These are phyloP conservation scores for Lagocephalus sceleratus DNA, from an alignment of 2,797 vertebrate genomes.

Conservation along the genomic window DNA sequence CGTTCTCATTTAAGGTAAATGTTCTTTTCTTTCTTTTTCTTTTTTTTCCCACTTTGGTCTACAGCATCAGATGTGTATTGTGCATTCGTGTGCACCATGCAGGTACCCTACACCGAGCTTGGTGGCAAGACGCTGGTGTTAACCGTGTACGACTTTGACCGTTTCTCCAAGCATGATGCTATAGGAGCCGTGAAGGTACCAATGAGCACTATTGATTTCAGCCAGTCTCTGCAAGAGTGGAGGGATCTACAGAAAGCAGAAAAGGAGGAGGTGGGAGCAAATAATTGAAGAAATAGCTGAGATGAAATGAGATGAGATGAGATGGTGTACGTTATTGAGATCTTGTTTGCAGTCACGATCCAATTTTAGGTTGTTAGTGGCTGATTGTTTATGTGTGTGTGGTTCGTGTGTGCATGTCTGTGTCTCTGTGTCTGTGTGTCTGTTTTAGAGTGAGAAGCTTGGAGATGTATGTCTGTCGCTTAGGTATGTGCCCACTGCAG, in stretches of 20 bases:
- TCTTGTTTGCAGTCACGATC: too few relatives aligned
- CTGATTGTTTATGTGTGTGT: too few relatives aligned
- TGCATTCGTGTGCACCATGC: constrained; percentile 6
- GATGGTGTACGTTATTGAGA: too few relatives aligned
- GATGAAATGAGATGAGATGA: too few relatives aligned
- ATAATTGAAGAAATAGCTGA: too few relatives aligned
- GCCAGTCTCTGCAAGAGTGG: constrained; percentile 95
- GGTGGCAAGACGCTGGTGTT: constrained; percentile 95
- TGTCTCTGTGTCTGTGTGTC: too few relatives aligned
- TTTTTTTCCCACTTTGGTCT: background rate
- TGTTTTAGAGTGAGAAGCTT: constrained; percentile 86
- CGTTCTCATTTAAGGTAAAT: constrained; percentile 92
- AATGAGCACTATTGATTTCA: constrained; percentile 96
- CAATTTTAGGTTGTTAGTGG: too few relatives aligned
- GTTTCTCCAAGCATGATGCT: constrained; percentile 97
- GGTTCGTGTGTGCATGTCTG: too few relatives aligned
- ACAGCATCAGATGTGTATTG: background rate
- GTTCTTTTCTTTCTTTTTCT: background rate
- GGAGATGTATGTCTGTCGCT: constrained; percentile 98
- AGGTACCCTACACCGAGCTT: constrained; percentile 92
- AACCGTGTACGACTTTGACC: constrained; percentile 98
- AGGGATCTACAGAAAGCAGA: constrained; percentile 95
- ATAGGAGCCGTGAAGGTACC: constrained; percentile 93
- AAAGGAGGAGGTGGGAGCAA: constrained; percentile 91
- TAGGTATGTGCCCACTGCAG: constrained; percentile 94